Base-by-base conservation (phyloP, 1,140 invertebrate species). In the Drosophila obscura region DNA sequence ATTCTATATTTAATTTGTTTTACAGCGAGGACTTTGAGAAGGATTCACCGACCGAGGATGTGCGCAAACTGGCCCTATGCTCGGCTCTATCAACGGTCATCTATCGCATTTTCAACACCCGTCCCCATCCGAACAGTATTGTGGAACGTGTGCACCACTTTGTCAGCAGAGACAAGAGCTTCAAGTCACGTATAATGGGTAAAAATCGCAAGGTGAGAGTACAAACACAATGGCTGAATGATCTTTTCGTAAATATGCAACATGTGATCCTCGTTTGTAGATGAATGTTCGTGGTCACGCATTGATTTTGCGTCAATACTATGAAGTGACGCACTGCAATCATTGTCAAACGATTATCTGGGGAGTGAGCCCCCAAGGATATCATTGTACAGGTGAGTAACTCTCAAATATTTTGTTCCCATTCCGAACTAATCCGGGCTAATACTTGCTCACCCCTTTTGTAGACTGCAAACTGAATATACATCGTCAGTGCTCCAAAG, bases 311-410 rank as follows among this genome's bases (percentile, higher is more conserved):
- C 95, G 97, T 91, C 96, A 98, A 92, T 97, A 98, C 93, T 96
- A 95, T 89, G 96, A 95, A 73, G 96, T 98, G 67, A 97, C 96
- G 56, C 95, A 96, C 91, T 99, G 98, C 92, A 97, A 97, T 93
- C 96, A 97, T 93, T 99, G 98, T 93, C 96, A 97, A 87, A 94
- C 95, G 78, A 95, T 98, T 74, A 96, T 99, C 74, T 97, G 97
- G 94, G 98, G 98, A 51, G 96, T 99, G 59, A 97, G 97, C 78
- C 96, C 97, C 63, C 98, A 99, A 93, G 97, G 97, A 68, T 98
- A 97, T 93, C 96, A 97, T 81, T 98, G 97, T 93, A 94, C 95
- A 93, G 90, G 90, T 91, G 66, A 76, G 55, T 19, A 19, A 19
- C n/a, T 9, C 3, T 11, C n/a, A 19, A n/a, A 5, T 43, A 57